Base-by-base conservation (phyloP, 1,140 invertebrate species). In the Orchestia grillus region DNA sequence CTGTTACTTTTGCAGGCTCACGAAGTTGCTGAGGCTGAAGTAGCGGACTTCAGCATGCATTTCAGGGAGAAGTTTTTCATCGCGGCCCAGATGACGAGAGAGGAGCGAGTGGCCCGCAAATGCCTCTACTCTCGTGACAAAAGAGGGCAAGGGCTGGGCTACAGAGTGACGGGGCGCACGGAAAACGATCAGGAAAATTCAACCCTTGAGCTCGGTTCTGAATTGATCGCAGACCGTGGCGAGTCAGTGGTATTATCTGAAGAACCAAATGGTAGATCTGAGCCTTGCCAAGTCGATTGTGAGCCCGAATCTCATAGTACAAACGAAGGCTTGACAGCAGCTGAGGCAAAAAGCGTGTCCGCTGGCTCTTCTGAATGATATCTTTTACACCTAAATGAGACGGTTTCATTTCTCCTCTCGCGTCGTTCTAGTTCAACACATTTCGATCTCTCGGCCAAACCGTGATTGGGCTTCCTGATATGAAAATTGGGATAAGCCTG, bases 11-110 rank as follows among this genome's bases (percentile, higher is more conserved):
- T 90, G n/a, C 44, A 96, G 96, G 96, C n/a, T 42, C 47, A 91
- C 92, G 77, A 96, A 90, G 43, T 42, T 11, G 96, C 77, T 8
- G 92, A 43, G 15, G 96, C 88, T 95, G 45, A 96, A 11, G 88
- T 91, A 15, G 87, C 77, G 43, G 88, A 91, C 40, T 87, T 96
- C 47, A 91, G 45, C n/a, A 95, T 40, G 43, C 42, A 96, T 36
- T 96, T 96, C 57, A 62, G 96, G 28, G 96, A 96, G 47, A 62
- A 96, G 44, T 96, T 96, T 95, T 96, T 96, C 95, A 57, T 96
- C n/a, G 95, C 96, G 19, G 62, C 96, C 42, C 41, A 87, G 42
- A 47, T 96, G 90, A 41, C 96, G 0, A 95, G 94, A 43, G 92
- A 96, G 42, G 96, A 96, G 44, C 28, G 96, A 41, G 95, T 96